phyloP scores from a whole-genome alignment of 2,797 vertebrate species.

The Pteronotus mesoamericanus region DNA sequence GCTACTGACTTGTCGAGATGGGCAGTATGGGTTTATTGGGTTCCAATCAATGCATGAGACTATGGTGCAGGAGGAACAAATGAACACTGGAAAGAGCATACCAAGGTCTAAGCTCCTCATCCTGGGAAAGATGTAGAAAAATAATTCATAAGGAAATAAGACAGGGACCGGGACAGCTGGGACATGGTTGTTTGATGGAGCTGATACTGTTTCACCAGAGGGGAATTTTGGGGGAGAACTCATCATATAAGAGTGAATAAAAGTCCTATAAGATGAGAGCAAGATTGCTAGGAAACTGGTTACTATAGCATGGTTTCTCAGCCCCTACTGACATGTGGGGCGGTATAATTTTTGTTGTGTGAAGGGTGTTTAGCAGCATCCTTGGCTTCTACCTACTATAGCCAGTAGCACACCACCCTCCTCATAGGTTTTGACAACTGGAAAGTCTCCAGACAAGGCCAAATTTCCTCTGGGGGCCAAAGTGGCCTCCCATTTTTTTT shows the following conservation, averaged over 20 bases:
- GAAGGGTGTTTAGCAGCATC: neutral
- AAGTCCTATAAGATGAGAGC: neutral
- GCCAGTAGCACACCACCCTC: neutral
- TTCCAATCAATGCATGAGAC: fast-evolving
- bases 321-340: neutral
- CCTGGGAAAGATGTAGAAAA: neutral
- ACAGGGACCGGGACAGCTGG: neutral
- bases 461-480: neutral
- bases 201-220: neutral
- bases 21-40: fast-evolving
- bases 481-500: fast-evolving
- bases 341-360: neutral
- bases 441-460: neutral
- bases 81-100: neutral
- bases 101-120: neutral
- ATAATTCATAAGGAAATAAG: neutral
- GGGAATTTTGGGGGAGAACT: neutral
- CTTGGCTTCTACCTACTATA: neutral
- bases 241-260: too few relatives aligned
- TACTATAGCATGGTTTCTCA: neutral
- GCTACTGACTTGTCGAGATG: neutral
- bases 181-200: neutral
- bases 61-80: neutral
- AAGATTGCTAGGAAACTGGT: too few relatives aligned
- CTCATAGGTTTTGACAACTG: neutral